Evolutionary conservation across 2,888 invertebrate genomes (phyloP).

Genomic region (Cepaea hortensis): DNA sequence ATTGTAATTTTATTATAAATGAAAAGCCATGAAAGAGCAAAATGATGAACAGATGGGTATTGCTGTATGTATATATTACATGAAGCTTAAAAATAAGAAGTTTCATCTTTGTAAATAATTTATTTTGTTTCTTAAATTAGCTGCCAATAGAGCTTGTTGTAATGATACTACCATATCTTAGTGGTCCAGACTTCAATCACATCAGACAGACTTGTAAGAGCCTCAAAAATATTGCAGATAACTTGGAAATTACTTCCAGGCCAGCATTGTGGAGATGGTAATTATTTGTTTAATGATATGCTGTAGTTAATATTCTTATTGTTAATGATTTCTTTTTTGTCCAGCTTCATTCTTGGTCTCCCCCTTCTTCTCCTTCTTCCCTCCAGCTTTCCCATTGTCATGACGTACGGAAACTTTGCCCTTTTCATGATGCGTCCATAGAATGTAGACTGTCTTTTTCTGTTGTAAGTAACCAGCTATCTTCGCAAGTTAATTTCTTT

Average conservation of each 20-base stretch:
- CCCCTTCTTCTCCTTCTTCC: too few species aligned
- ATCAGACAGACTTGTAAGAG: slow-evolving; percentile 12
- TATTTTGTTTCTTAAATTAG: neutral
- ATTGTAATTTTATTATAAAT: too few species aligned
- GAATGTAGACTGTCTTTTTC: too few species aligned
- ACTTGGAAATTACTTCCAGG: slow-evolving; percentile 8
- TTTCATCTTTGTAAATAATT: neutral
- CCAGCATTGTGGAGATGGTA: slow-evolving; percentile 33
- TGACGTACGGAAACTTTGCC: too few species aligned
- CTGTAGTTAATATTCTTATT: neutral
- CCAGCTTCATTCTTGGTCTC: neutral
- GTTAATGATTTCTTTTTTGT: neutral
- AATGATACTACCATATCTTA: neutral
- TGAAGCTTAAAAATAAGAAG: neutral
- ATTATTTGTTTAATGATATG: neutral
- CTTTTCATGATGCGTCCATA: too few species aligned
- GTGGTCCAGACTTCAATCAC: slow-evolving; percentile 15
- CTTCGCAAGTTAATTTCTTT: too few species aligned
- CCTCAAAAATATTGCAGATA: slow-evolving; percentile 19
- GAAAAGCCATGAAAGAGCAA: too few species aligned
- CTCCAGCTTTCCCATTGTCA: too few species aligned
- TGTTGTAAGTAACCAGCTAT: too few species aligned
- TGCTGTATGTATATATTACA: neutral
- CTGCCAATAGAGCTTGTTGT: slow-evolving; percentile 14
- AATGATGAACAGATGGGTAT: too few species aligned